Conservation (phyloP, 1,140 invertebrate genomes). For the Lepidotrigona ventralis region DNA sequence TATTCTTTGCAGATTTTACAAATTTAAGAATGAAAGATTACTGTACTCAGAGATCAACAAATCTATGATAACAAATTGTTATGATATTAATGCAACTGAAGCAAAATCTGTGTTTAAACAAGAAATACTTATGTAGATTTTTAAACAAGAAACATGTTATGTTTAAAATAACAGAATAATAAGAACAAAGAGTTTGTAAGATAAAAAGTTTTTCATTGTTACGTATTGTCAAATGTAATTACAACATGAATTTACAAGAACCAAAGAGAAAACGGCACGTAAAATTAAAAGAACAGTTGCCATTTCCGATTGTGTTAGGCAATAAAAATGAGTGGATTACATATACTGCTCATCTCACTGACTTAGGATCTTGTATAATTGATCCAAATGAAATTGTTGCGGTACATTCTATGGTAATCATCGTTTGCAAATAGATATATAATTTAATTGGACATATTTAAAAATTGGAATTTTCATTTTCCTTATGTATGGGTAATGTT, state of each 20-base stretch:
- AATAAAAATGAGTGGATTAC: slow-evolving; percentile 77
- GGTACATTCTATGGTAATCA: slow-evolving; percentile 83
- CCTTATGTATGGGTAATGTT: slow-evolving; percentile 29
- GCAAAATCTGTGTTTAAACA: background rate
- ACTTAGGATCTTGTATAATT: slow-evolving; percentile 83
- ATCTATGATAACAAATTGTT: background rate
- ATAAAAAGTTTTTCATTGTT: background rate
- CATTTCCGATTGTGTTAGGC: slow-evolving; percentile 79
- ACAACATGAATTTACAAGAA: slow-evolving; percentile 77
- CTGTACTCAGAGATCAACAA: background rate
- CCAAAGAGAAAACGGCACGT: slow-evolving; percentile 77
- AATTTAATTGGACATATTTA: background rate
- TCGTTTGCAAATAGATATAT: slow-evolving; percentile 13
- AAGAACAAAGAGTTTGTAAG: background rate
- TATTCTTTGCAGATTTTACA: background rate
- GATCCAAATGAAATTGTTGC: slow-evolving; percentile 82
- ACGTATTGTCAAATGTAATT: slow-evolving; percentile 7
- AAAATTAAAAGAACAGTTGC: slow-evolving; percentile 67
- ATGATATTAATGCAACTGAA: background rate
- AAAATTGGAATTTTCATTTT: background rate
- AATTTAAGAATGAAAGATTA: background rate
- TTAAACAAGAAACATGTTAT: background rate
- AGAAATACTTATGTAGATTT: background rate
- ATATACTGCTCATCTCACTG: slow-evolving; percentile 84
- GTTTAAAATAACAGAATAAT: background rate